phyloP scores from a whole-genome alignment of 2,113 vertebrate species.

The Pachycephala philippinensis region DNA sequence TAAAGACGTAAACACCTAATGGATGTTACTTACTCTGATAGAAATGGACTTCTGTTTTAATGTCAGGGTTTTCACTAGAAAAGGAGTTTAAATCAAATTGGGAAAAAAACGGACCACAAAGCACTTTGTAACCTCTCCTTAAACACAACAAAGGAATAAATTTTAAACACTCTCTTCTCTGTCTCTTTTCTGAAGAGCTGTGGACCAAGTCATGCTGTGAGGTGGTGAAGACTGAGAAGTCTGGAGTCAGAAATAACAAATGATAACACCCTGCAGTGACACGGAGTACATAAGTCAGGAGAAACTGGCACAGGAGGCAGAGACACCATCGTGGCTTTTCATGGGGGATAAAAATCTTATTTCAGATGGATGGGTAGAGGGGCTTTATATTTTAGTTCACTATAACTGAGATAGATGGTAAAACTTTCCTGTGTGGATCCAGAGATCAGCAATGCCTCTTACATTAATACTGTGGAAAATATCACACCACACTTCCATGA shows the following conservation, averaged over 20 bases:
- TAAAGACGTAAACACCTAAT: neutral
- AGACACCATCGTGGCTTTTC: neutral
- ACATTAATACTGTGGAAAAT: neutral
- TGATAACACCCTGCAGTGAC: neutral
- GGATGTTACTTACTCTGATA: neutral
- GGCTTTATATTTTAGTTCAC: neutral
- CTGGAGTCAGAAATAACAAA: neutral
- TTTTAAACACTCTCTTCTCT: neutral
- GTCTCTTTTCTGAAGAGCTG: neutral
- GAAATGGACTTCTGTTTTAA: neutral
- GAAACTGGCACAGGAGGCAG: neutral
- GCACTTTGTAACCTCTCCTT: neutral
- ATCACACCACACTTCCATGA: rapidly evolving
- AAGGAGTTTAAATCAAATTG: neutral
- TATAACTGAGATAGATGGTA: neutral
- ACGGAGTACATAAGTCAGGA: neutral
- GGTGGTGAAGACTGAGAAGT: neutral
- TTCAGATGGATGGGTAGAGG: neutral
- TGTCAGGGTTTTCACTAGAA: neutral
- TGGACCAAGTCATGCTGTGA: neutral
- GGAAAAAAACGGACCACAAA: neutral
- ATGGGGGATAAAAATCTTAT: neutral
- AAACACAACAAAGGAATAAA: neutral
- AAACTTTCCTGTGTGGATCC: neutral
- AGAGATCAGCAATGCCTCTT: neutral